A percentile compares a stretch with the other conserved stretches of the same genome.
Conservation (phyloP, 2,888 invertebrate genomes). For the Bombyx huttoni region DNA sequence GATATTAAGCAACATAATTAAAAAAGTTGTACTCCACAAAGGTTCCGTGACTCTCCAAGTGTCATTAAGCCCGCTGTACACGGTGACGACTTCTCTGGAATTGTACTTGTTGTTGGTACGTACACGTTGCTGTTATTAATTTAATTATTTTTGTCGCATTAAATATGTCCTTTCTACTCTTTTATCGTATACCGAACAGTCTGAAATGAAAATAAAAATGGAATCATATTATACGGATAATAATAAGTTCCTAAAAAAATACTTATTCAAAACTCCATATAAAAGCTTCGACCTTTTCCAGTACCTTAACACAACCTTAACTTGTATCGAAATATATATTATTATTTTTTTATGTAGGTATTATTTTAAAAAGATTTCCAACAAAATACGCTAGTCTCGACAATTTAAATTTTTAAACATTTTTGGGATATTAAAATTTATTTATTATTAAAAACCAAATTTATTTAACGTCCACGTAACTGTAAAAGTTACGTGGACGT, state of each 20-base stretch:
- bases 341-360: too few species aligned
- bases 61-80: constrained; percentile 9
- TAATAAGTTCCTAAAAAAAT: neutral
- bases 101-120: constrained; percentile 13
- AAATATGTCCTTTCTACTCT: too few species aligned
- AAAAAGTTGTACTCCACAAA: constrained; percentile 21
- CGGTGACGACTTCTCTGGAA: constrained; percentile 9
- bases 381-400: too few species aligned
- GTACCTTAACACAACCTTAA: neutral
- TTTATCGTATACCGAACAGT: too few species aligned
- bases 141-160: constrained; percentile 1
- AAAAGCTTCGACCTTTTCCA: neutral
- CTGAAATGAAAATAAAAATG: too few species aligned
- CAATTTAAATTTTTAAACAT: too few species aligned
- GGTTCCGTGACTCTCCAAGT: constrained; percentile 14
- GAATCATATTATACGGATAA: too few species aligned
- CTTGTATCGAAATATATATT: neutral
- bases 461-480: too few species aligned
- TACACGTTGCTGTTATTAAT: constrained; percentile 13
- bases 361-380: too few species aligned
- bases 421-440: too few species aligned
- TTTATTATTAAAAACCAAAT: neutral
- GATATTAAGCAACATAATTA: constrained; percentile 27
- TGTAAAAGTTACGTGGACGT: too few species aligned
- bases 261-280: neutral